Evolutionary conservation across 1,140 invertebrate species (phyloP).

Genomic region (Uloborus diversus): DNA sequence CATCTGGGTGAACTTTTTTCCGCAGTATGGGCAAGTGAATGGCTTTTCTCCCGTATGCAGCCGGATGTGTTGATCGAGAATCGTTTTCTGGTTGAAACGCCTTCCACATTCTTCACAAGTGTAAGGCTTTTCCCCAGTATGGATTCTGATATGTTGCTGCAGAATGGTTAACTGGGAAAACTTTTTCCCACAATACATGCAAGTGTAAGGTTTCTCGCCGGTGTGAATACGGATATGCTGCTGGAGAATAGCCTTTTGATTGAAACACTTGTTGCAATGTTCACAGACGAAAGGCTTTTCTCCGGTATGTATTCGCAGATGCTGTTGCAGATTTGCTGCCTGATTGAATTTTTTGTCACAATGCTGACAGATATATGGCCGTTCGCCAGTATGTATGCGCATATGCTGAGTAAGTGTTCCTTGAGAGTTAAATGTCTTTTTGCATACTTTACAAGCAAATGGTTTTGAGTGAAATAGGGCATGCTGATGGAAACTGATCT

Average conservation of each 20-base stretch:
- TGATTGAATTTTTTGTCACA: constrained; percentile 98
- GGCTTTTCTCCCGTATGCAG: constrained; percentile 69
- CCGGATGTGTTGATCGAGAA: constrained; percentile 69
- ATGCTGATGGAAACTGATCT: constrained; percentile 46
- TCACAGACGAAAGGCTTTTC: constrained; percentile 75
- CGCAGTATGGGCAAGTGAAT: constrained; percentile 57
- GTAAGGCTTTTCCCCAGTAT: constrained; percentile 77
- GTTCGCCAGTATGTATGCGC: constrained; percentile 62
- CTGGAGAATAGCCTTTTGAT: constrained; percentile 70
- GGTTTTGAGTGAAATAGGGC: constrained; percentile 48
- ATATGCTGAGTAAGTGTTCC: constrained; percentile 59
- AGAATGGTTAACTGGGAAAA: constrained; percentile 97
- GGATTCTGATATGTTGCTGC: constrained; percentile 83
- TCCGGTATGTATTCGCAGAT: constrained; percentile 81
- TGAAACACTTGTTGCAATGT: constrained; percentile 71
- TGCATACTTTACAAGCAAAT: constrained; percentile 55
- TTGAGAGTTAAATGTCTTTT: constrained; percentile 50
- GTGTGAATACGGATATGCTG: constrained; percentile 69
- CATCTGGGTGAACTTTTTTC: constrained; percentile 58
- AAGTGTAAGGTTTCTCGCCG: constrained; percentile 67
- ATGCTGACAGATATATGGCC: constrained; percentile 60
- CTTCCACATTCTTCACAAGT: constrained; percentile 70
- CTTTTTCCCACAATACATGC: constrained; percentile 79
- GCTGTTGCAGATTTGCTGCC: constrained; percentile 95
- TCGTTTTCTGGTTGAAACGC: constrained; percentile 68